Base-by-base conservation (phyloP, 2,113 vertebrate species). In the Atlantisia rogersi region DNA sequence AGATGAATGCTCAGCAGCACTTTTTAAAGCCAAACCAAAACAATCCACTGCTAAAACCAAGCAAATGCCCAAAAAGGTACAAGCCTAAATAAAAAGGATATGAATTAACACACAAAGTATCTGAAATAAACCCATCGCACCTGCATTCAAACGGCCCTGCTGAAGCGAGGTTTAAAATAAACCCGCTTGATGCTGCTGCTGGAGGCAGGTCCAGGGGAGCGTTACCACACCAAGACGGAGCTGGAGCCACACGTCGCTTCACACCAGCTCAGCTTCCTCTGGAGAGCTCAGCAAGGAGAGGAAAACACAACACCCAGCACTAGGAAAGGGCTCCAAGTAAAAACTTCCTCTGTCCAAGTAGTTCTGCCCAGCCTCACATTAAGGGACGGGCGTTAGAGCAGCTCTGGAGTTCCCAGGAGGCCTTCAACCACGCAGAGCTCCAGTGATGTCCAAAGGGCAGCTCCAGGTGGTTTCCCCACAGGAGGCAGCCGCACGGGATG, bases 1-100 rank as follows among this genome's bases (percentile, higher is more conserved):
- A 89, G 62, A 89, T 5, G 75, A 96, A 90, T n/a, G 48, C 1
- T 5, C 86, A 78, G 73, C 78, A 88, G 62, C 0, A 12, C 89
- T 92, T 92, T 94, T 92, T 89, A 92, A 92, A 92, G 92, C 65
- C 88, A 89, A 95, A 88, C 82, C 76, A 84, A 93, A 96, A 86
- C 86, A 89, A 92, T 81, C 69, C 28, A 59, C 74, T 73, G 77
- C 86, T 92, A 92, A 93, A 97, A 92, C 28, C 86, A 82, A 89
- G 76, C 42, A 56, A 89, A 52, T 64, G 44, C 28, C 80, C 77
- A 52, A 52, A 62, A 48, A 95, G 53, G 65, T 53, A 78, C 32
- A 52, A 82, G 53, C 25, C 25, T n/a, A 79, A 94, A 80, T 75
- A 44, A 82, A 88, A 90, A 25, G 48, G 39, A 31, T 31, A 32